These are phyloP conservation scores for Ahaetulla prasina DNA, from an alignment of 2,113 vertebrate species.

Conservation along the genomic window DNA sequence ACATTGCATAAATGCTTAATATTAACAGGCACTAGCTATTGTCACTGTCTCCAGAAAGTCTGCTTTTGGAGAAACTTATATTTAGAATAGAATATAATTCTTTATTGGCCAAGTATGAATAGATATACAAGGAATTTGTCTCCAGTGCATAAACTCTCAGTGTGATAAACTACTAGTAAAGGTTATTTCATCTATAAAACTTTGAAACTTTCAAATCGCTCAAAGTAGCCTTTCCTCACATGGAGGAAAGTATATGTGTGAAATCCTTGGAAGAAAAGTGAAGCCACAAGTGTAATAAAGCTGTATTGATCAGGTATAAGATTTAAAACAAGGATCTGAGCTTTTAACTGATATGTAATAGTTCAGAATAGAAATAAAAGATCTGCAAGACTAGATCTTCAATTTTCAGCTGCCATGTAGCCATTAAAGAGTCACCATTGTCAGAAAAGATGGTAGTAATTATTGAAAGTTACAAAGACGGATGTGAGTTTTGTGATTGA, in stretches of 20 bases:
- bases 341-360: background rate
- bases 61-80: background rate
- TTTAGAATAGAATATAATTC: background rate
- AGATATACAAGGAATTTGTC: too few relatives aligned
- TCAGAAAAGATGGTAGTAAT: background rate
- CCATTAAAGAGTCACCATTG: background rate
- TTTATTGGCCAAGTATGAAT: too few relatives aligned
- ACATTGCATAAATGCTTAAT: background rate
- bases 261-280: background rate
- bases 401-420: background rate
- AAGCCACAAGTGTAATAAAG: background rate
- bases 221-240: background rate
- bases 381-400: background rate
- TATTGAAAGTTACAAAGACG: background rate
- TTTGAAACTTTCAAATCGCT: background rate
- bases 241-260: background rate
- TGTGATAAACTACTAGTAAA: background rate
- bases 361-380: background rate
- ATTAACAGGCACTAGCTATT: background rate
- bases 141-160: too few relatives aligned
- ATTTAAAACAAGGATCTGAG: background rate
- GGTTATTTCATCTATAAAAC: background rate
- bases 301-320: background rate
- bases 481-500: background rate
- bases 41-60: background rate